phyloP scores from a whole-genome alignment of 1,140 invertebrate genomes.

The Megalonaias nervosa region DNA sequence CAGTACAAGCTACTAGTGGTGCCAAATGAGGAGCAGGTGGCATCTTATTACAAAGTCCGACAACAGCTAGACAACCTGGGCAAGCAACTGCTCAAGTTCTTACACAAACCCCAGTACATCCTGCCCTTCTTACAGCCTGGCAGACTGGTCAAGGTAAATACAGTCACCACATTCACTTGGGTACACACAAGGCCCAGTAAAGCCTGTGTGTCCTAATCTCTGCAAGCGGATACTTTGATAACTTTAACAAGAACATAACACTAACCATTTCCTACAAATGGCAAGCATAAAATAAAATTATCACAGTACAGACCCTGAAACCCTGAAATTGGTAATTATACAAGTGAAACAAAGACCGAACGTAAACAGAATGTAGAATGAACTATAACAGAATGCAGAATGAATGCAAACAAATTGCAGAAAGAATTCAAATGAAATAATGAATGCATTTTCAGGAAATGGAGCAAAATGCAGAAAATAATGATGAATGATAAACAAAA shows the following conservation, averaged over 20 bases:
- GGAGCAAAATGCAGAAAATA: too few relatives aligned
- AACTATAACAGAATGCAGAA: too few relatives aligned
- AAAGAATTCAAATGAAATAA: too few relatives aligned
- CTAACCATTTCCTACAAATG: neutral
- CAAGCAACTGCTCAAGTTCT: conserved; percentile 82
- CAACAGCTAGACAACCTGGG: conserved; percentile 85
- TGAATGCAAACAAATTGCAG: too few relatives aligned
- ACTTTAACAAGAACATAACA: too few relatives aligned
- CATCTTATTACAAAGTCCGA: conserved; percentile 88
- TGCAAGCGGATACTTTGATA: too few relatives aligned
- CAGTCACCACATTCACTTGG: too few relatives aligned
- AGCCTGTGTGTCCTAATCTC: neutral
- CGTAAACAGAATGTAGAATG: too few relatives aligned
- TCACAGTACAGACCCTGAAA: neutral
- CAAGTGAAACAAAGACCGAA: too few relatives aligned
- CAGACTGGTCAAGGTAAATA: conserved; percentile 86
- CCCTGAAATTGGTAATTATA: conserved; percentile 67
- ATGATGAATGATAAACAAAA: too few relatives aligned
- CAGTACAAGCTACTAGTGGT: conserved; percentile 67
- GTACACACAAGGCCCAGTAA: neutral
- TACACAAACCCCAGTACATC: conserved; percentile 90
- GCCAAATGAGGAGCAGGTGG: conserved; percentile 82
- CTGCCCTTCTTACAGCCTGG: conserved; percentile 96
- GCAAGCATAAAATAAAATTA: neutral
- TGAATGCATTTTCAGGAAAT: too few relatives aligned